phyloP scores from a whole-genome alignment of 2,113 vertebrate genomes.

The Aegypius monachus region DNA sequence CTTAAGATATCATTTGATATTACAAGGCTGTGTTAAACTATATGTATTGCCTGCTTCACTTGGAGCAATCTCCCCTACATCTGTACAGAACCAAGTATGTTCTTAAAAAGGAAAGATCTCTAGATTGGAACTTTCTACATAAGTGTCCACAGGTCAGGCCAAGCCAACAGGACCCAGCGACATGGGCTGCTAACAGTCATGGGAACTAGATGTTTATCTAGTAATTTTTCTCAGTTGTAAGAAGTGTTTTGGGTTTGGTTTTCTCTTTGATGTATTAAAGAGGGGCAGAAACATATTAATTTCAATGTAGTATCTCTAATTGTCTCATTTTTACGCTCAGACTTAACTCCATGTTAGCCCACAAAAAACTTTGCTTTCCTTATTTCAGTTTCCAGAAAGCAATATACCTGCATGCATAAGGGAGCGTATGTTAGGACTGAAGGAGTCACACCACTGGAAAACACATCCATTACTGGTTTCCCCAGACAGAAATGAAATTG shows the following conservation, averaged over 20 bases:
- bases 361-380: not conserved
- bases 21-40: not conserved
- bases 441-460: not conserved
- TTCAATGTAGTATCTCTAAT: not conserved
- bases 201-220: not conserved
- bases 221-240: not conserved
- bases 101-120: not conserved
- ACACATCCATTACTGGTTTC: not conserved
- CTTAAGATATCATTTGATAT: not conserved
- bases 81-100: not conserved
- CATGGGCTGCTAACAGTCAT: not conserved
- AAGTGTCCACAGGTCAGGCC: not conserved
- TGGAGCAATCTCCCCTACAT: not conserved
- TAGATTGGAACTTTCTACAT: not conserved
- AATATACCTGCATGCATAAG: not conserved
- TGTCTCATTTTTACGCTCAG: not conserved
- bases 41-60: not conserved
- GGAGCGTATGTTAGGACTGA: not conserved
- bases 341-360: not conserved
- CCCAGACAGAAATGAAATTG: not conserved
- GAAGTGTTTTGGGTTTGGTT: fast-evolving
- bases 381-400: not conserved
- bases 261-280: not conserved
- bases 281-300: not conserved
- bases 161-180: not conserved